Base-by-base conservation (phyloP, 2,113 vertebrate genomes). In the Paradisaea rubra region DNA sequence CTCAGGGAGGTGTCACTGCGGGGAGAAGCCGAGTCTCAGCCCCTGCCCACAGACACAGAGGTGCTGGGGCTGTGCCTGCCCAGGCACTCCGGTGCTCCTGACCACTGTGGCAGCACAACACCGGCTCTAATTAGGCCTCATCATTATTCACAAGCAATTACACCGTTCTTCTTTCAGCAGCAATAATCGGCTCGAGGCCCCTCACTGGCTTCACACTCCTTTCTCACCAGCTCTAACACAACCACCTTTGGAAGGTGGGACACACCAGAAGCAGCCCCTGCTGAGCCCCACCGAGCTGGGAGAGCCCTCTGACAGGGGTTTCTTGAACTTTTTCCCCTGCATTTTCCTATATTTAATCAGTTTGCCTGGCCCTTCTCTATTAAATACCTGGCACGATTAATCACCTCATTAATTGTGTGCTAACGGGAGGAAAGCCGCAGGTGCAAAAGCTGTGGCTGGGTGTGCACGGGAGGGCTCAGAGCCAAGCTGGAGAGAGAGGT, bases 31-130 rank as follows among this genome's bases (percentile, higher is more conserved):
- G 42, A 52, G 70, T 27, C 22, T 24, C 69, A 12, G 4, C 37
- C 31, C 15, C 20, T 10, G 2, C 35, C 24, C 2, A 0, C 17
- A 2, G 33, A 21, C 28, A 16, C n/a, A 31, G 20, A 64, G 33
- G 7, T 3, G 2, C 35, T 20, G 5, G 22, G 10, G 1, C 61
- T 4, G 7, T 0, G 3, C 31, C 49, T 11, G 54, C 37, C 31
- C 42, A 5, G 39, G 30, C 22, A 3, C 60, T 28, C 19, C 66
- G 71, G 66, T 50, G 56, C 35, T 33, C 15, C 0, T 3, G 16
- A 12, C 16, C 57, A 33, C 13, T 3, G 10, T 2, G 54, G 57
- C 3, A 31, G 41, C 50, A 13, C 44, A 81, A 1, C 44, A 5
- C 44, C 16, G 70, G 16, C 30, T 64, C 74, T 35, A 22, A 60